Conservation (phyloP, 2,113 vertebrate genomes). For the Alligator mississippiensis region DNA sequence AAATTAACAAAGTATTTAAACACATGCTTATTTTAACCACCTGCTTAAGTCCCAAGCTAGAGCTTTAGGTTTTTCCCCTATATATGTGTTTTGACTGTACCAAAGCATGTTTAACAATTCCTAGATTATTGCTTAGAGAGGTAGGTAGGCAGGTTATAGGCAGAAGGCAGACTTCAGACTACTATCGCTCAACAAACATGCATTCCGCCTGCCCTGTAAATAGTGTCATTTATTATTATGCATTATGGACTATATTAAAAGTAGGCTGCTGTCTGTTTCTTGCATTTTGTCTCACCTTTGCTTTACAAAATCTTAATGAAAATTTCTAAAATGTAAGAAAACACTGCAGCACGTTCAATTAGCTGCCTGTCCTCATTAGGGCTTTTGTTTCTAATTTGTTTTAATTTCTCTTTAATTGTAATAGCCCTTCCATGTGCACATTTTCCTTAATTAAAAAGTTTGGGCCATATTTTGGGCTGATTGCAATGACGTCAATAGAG, state of each 20-base stretch:
- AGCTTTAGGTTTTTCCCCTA: neutral
- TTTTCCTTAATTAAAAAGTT: neutral
- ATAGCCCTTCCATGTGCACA: neutral
- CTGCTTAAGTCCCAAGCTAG: neutral
- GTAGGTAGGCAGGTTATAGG: no score
- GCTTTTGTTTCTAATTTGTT: neutral
- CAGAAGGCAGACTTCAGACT: neutral
- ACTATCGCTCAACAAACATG: neutral
- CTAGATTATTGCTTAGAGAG: no score
- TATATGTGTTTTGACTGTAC: neutral
- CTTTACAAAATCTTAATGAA: conserved; percentile 3
- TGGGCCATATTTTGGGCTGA: neutral
- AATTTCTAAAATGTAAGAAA: neutral
- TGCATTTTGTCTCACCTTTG: neutral
- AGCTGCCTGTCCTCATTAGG: neutral
- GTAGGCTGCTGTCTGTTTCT: neutral
- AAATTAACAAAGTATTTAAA: neutral
- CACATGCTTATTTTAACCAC: neutral
- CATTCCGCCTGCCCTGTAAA: neutral
- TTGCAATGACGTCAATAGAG: neutral
- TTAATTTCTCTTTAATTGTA: neutral
- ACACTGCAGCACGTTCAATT: neutral
- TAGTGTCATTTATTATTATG: neutral
- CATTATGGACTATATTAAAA: neutral
- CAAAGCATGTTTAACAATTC: neutral